Conservation (phyloP, 2,888 invertebrate species). For the Margaritifera margaritifera region DNA sequence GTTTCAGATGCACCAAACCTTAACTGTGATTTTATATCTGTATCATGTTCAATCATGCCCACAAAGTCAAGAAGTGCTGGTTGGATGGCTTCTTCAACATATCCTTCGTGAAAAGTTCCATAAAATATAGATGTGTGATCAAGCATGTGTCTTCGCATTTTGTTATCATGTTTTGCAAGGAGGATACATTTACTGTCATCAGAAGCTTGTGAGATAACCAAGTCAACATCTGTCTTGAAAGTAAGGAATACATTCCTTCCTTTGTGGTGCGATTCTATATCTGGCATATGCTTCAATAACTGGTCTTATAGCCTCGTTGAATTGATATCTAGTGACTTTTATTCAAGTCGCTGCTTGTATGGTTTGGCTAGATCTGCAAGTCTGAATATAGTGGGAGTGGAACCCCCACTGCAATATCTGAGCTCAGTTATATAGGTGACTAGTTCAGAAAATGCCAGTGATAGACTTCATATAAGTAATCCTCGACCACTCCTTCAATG, state of each 20-base stretch:
- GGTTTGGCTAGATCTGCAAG: conserved; percentile 21
- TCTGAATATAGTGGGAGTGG: conserved; percentile 8
- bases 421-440: too few species aligned
- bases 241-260: conserved; percentile 36
- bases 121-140: conserved; percentile 7
- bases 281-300: conserved; percentile 24
- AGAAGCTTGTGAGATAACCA: conserved; percentile 11
- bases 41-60: conserved; percentile 23
- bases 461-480: too few species aligned
- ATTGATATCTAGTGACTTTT: conserved; percentile 16
- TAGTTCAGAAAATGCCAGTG: too few species aligned
- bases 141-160: conserved; percentile 29
- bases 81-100: conserved; percentile 14
- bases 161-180: conserved; percentile 33
- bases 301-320: conserved; percentile 17
- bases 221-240: conserved; percentile 32
- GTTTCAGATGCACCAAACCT: conserved; percentile 8
- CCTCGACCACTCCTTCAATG: too few species aligned
- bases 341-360: conserved; percentile 24
- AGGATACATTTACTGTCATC: conserved; percentile 32
- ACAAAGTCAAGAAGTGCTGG: conserved; percentile 11
- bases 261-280: conserved; percentile 18
- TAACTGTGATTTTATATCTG: conserved; percentile 19
- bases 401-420: too few species aligned
- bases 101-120: conserved; percentile 22